phyloP scores from a whole-genome alignment of 2,113 vertebrate genomes.

The Hippocampus comes region DNA sequence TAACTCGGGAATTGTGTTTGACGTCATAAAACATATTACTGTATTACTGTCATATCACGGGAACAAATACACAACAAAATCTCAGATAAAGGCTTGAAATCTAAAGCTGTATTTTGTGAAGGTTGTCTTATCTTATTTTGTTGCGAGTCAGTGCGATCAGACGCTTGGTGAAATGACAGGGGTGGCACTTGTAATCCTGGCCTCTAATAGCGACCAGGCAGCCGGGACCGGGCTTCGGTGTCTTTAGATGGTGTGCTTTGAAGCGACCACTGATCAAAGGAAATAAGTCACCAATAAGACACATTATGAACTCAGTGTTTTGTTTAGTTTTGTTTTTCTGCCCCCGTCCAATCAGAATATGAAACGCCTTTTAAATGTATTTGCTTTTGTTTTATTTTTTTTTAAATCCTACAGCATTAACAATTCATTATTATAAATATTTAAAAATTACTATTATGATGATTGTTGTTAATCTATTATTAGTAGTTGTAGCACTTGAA shows the following conservation, averaged over 20 bases:
- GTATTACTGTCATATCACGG: not conserved
- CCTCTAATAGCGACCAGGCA: conserved; percentile 27
- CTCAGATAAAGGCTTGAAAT: not conserved
- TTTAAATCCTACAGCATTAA: not conserved
- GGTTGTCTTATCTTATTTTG: not conserved
- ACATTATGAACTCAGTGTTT: conserved; percentile 23
- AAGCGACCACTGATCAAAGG: conserved; percentile 42
- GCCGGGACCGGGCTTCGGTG: conserved; percentile 34
- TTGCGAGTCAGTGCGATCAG: not conserved
- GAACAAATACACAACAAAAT: not conserved
- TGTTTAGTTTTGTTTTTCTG: conserved; percentile 12
- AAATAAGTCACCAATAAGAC: conserved; percentile 31
- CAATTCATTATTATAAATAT: not conserved
- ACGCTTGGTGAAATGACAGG: conserved; percentile 15
- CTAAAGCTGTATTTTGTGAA: not conserved
- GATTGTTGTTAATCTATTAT: not conserved
- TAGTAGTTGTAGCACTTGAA: not conserved
- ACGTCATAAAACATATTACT: not conserved
- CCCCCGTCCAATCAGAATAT: not conserved
- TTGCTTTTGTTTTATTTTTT: not conserved
- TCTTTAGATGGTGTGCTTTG: conserved; percentile 51
- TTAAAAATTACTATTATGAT: not conserved
- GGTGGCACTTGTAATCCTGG: conserved; percentile 24
- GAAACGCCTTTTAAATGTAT: not conserved
- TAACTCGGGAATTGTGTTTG: not conserved